Evolutionary conservation across 2,888 invertebrate species (phyloP).

Genomic region (Apodemia hepburni): DNA sequence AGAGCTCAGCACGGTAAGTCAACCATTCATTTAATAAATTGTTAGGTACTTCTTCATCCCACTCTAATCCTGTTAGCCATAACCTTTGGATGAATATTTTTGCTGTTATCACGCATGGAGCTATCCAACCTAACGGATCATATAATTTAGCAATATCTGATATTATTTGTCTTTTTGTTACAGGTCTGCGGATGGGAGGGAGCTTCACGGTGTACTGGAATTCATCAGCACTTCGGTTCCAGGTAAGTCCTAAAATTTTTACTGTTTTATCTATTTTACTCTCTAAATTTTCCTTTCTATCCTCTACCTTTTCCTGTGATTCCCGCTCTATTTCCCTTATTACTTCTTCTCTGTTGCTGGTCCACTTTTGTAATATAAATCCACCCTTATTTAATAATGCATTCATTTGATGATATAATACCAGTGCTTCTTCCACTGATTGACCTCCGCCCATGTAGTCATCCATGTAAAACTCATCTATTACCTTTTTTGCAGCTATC

Average conservation of each 20-base stretch:
- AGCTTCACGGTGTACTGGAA: conserved; percentile 27
- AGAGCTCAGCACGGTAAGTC: conserved; percentile 22
- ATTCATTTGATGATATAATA: conserved; percentile 16
- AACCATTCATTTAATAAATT: conserved; percentile 27
- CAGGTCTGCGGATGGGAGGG: conserved; percentile 17
- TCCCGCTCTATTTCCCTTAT: conserved; percentile 20
- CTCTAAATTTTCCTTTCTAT: conserved; percentile 19
- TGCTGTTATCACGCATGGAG: conserved; percentile 26
- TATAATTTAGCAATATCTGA: conserved; percentile 27
- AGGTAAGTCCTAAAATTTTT: conserved; percentile 31
- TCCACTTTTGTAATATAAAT: conserved; percentile 29
- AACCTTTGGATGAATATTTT: conserved; percentile 32
- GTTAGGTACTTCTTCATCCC: conserved; percentile 32
- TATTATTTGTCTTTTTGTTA: conserved; percentile 30
- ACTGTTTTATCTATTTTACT: conserved; percentile 28
- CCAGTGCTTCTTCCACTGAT: conserved; percentile 24
- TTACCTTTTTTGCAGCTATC: conserved; percentile 18
- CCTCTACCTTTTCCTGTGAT: background rate
- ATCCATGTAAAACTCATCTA: conserved; percentile 30
- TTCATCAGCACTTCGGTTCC: conserved; percentile 20
- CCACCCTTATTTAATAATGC: conserved; percentile 34
- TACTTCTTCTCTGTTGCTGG: conserved; percentile 33
- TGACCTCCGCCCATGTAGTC: conserved; percentile 31
- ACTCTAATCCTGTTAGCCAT: conserved; percentile 31
- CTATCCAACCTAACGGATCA: conserved; percentile 32